phyloP scores from a whole-genome alignment of 2,888 invertebrate species.

The Tridacna gigas region DNA sequence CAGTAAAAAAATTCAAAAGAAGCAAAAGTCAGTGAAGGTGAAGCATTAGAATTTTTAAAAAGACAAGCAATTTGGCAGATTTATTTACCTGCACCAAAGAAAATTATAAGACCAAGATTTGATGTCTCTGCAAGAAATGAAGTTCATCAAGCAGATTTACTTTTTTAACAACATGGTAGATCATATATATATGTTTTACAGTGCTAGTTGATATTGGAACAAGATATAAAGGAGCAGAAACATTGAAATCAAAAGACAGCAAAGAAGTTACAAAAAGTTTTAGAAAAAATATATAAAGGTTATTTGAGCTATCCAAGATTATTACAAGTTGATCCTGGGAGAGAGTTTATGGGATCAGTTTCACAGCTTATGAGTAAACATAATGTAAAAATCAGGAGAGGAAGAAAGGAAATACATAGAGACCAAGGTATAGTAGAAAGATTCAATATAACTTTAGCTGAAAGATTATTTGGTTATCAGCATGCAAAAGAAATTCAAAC shows the following conservation, averaged over 20 bases:
- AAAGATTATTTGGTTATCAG: slow-evolving; percentile 55
- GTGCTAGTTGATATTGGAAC: slow-evolving; percentile 49
- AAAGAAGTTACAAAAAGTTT: slow-evolving; percentile 48
- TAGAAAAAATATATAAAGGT: too few relatives aligned
- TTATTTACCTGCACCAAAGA: slow-evolving; percentile 40
- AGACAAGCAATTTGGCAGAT: not conserved
- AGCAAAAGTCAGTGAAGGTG: not conserved
- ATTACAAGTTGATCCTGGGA: slow-evolving; percentile 60
- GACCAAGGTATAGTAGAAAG: slow-evolving; percentile 54
- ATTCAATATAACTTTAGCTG: slow-evolving; percentile 56
- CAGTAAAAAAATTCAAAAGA: not conserved
- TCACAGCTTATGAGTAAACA: slow-evolving; percentile 51
- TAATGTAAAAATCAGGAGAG: slow-evolving; percentile 41
- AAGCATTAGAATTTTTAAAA: too few relatives aligned
- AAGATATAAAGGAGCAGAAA: slow-evolving; percentile 61
- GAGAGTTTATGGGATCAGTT: slow-evolving; percentile 56
- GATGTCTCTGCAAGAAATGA: slow-evolving; percentile 40
- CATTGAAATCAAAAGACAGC: slow-evolving; percentile 44
- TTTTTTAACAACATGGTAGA: slow-evolving; percentile 51
- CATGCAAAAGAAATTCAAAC: slow-evolving; percentile 49
- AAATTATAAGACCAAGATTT: slow-evolving; percentile 46
- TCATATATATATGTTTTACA: slow-evolving; percentile 39
- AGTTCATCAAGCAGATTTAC: slow-evolving; percentile 47
- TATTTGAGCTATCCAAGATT: slow-evolving; percentile 57
- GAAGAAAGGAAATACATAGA: slow-evolving; percentile 43